Evolutionary conservation across 23 tunicate species (phyloP).

Genomic region (Corella eumyota): DNA sequence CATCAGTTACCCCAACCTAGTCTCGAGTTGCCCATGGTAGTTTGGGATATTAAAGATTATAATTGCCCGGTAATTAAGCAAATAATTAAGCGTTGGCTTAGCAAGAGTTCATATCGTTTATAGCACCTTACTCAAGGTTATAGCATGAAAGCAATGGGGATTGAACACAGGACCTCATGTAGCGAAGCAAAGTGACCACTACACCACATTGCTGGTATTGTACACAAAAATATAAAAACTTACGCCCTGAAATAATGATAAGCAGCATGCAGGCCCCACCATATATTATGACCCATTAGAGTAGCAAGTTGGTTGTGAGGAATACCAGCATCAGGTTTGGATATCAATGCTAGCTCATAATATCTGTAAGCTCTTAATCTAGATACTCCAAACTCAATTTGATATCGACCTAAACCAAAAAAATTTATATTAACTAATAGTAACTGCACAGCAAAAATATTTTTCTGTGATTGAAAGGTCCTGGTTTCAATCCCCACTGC

Average conservation of each 20-base stretch:
- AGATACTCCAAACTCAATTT: slow-evolving; percentile 55
- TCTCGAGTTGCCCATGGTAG: too few species aligned
- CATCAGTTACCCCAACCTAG: too few species aligned
- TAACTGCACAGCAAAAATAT: neutral
- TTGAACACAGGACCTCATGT: too few species aligned
- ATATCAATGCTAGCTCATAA: slow-evolving; percentile 58
- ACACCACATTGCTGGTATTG: too few species aligned
- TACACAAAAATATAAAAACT: slow-evolving; percentile 4
- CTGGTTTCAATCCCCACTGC: too few species aligned
- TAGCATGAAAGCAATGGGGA: too few species aligned
- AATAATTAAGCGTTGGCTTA: too few species aligned
- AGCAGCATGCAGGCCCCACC: slow-evolving; percentile 91
- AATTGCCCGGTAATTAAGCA: too few species aligned
- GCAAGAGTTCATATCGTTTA: too few species aligned
- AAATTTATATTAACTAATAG: neutral
- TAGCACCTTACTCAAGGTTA: too few species aligned
- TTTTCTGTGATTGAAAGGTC: neutral
- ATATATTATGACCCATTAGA: slow-evolving; percentile 46
- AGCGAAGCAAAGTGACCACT: too few species aligned
- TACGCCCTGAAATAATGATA: slow-evolving; percentile 85
- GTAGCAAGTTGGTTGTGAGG: slow-evolving; percentile 92
- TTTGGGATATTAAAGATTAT: too few species aligned
- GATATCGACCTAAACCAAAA: slow-evolving; percentile 64
- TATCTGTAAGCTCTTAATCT: slow-evolving; percentile 39
- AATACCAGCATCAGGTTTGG: slow-evolving; percentile 56